A percentile compares a stretch with the other conserved stretches of the same genome.
These are phyloP conservation scores for Lepidurus packardi DNA, from an alignment of 1,140 invertebrate genomes.

Conservation along the genomic window DNA sequence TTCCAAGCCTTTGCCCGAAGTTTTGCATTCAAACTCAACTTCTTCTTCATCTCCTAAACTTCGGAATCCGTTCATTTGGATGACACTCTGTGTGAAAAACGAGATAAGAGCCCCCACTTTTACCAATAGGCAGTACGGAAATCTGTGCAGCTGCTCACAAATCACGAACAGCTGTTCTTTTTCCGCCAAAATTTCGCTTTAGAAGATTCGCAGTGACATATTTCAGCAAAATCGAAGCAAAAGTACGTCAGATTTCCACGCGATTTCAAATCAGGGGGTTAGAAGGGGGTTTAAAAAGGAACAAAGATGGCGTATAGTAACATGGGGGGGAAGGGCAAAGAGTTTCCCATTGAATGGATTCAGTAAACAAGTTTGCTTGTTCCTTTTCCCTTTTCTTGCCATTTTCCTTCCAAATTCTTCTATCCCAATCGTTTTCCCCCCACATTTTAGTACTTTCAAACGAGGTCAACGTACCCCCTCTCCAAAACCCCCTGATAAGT, in stretches of 20 bases:
- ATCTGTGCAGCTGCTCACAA: no score
- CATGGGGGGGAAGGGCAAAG: no score
- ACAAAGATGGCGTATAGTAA: no score
- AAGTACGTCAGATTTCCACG: no score
- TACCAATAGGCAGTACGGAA: no score
- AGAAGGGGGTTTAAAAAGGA: no score
- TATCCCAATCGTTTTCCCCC: background rate
- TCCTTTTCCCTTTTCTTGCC: background rate
- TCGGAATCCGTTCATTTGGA: conserved; percentile 79
- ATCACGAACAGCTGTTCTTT: no score
- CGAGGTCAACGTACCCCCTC: background rate
- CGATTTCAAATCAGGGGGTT: no score
- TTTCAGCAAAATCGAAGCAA: no score
- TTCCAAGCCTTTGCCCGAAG: conserved; percentile 75
- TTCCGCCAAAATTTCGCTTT: no score
- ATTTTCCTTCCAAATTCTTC: background rate
- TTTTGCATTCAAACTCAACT: conserved; percentile 77
- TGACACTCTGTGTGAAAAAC: conserved; percentile 64
- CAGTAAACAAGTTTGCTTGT: background rate
- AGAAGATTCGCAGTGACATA: no score
- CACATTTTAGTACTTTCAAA: background rate
- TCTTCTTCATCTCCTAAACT: conserved; percentile 78
- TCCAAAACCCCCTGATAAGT: background rate
- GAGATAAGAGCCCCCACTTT: no score
- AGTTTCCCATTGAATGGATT: background rate